Conservation (phyloP, 2,888 invertebrate genomes). For the Bombyx huttoni region DNA sequence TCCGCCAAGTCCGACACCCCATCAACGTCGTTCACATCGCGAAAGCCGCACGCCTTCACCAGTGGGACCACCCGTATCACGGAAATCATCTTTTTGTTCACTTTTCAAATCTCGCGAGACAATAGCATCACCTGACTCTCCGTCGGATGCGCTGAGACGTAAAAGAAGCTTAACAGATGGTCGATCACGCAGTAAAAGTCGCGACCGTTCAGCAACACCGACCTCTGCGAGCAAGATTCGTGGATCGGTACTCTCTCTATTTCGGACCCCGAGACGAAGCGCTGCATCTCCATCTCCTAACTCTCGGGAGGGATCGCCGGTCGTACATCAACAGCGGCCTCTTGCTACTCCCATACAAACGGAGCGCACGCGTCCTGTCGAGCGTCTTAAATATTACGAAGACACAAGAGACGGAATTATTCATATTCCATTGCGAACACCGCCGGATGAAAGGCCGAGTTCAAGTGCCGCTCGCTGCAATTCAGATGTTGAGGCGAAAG, state of each 20-base stretch:
- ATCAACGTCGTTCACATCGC: constrained; percentile 18
- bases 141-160: constrained; percentile 55
- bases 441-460: constrained; percentile 74
- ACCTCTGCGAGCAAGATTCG: constrained; percentile 71
- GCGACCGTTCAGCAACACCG: constrained; percentile 74
- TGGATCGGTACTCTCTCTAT: constrained; percentile 77
- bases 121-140: constrained; percentile 75
- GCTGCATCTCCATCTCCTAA: constrained; percentile 42
- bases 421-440: constrained; percentile 82
- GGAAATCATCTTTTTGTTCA: constrained; percentile 87
- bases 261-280: constrained; percentile 69
- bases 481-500: constrained; percentile 10
- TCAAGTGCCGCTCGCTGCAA: constrained; percentile 14
- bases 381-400: constrained; percentile 74
- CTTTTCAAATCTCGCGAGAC: constrained; percentile 82
- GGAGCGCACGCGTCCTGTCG: constrained; percentile 21
- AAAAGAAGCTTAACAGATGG: constrained; percentile 57
- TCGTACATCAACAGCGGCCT: constrained; percentile 27
- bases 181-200: constrained; percentile 77
- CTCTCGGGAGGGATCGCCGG: constrained; percentile 46
- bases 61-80: constrained; percentile 73
- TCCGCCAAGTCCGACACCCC: constrained; percentile 19
- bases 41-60: constrained; percentile 78
- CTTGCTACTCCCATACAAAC: constrained; percentile 19
- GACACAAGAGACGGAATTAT: constrained; percentile 76